These are phyloP conservation scores for Agrotis ipsilon DNA, from an alignment of 2,888 invertebrate genomes.

Conservation along the genomic window DNA sequence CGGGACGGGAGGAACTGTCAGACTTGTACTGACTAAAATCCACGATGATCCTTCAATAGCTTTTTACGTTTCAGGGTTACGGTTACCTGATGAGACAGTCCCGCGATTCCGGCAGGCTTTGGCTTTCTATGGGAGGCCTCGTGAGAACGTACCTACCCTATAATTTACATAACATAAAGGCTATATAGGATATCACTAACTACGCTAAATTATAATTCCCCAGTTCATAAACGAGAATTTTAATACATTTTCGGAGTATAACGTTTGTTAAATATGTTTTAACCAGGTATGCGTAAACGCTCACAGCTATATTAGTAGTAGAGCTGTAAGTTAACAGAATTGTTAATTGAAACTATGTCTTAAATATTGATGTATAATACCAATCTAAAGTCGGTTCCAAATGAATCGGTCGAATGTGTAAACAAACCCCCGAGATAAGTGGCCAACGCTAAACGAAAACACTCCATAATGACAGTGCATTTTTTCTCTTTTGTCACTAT, in stretches of 20 bases:
- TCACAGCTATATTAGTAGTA: neutral
- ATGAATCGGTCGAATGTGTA: neutral
- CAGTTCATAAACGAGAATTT: neutral
- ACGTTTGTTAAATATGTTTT: neutral
- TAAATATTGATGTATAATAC: constrained; percentile 1
- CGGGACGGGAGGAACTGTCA: no score
- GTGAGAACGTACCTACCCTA: no score
- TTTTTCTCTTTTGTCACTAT: no score
- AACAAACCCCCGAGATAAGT: neutral
- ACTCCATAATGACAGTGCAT: no score
- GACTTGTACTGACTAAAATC: no score
- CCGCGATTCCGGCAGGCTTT: no score
- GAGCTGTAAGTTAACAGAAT: neutral
- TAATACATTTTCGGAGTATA: neutral
- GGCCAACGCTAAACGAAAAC: no score
- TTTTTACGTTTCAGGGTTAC: no score
- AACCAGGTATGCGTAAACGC: neutral
- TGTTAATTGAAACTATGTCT: constrained; percentile 1
- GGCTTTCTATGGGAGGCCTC: no score
- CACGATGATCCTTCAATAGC: no score
- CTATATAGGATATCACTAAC: neutral
- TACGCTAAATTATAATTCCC: neutral
- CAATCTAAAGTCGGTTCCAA: neutral
- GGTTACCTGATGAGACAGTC: no score
- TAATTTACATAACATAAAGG: neutral